Base-by-base conservation (phyloP, 2,113 vertebrate species). In the Gobius niger region DNA sequence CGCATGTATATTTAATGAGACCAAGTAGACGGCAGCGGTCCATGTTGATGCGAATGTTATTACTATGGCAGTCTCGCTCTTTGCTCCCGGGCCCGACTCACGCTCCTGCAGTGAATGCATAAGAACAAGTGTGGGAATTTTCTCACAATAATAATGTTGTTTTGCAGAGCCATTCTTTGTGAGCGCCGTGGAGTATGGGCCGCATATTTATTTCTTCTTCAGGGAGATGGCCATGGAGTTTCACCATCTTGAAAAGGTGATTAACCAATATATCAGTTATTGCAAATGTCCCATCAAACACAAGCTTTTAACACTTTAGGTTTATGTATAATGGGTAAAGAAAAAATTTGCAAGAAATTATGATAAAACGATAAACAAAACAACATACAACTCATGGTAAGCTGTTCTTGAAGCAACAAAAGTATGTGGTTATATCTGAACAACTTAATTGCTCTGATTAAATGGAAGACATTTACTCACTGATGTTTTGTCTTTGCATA, bases 141-240 rank as follows among this genome's bases (percentile, higher is more conserved):
- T 62, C 51, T 73, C 10, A 1, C 42, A 60, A 9, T 41, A 14
- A 59, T 14, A 41, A 60, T 75, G 41, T 66, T 62, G 7, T 76
- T 69, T 90, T 82, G 34, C 85, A 96, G 97, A 99, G 88, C 97
- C 97, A 2, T 98, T 94, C 85, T 99, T 99, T 0, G 94, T 99
- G 72, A 96, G 96, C 0, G 94, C 96, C 0, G 94, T 99, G 83
- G 97, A 99, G 64, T 99, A 96, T 95, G 95, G 91, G 13, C 92
- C 93, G 73, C 97, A 99, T 18, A 94, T 99, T 78, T 99, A 98
- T 83, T 99, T 99, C 92, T 99, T 99, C 93, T 98, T 99, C 92
- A 89, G 96, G 75, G 98, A 99, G 88, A 97, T 98, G 16, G 98
- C 97, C 1, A 97, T 99, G 95, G 98, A 99, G 85, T 99, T 97